Base-by-base conservation (phyloP, 2,113 vertebrate genomes). In the Callocephalon fimbriatum region DNA sequence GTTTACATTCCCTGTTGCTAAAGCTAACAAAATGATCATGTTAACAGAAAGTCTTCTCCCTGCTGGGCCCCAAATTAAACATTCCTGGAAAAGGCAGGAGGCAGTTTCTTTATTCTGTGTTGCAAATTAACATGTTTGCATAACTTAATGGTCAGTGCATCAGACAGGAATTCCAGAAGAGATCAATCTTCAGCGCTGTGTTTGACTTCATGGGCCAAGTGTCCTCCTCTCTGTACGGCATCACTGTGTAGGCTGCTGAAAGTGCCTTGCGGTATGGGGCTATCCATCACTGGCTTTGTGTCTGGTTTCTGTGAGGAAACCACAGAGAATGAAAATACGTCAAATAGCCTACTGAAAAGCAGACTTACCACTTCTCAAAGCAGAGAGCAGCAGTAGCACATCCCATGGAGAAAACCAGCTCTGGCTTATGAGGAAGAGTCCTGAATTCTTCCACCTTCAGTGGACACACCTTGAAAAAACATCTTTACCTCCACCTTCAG, bases 91-190 rank as follows among this genome's bases (percentile, higher is more conserved):
- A 94, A 94, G 67, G 74, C 94, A 94, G 90, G 86, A 96, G 91
- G 88, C 86, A 86, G 74, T 93, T 85, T 53, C 91, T 97, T 87
- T 96, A 94, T 94, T 91, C 83, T 91, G 68, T 1, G 0, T 75
- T 81, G 81, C 1, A 1, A 95, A 97, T 97, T 95, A 96, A 53
- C 94, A 94, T 96, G 93, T 97, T 98, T 97, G 95, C 92, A 94
- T 95, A 97, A 96, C 86, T 97, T 88, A 97, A 90, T 90, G 93
- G 87, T 86, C 93, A 90, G 86, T 82, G 70, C 65, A 35, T 97
- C 84, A 88, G 88, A 51, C 90, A 91, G 84, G 78, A 95, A 88
- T 94, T 94, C 87, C 90, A 95, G 61, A 93, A 86, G 38, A 91
- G 45, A 96, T 97, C 91, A 87, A 68, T 96, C 93, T 95, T 92